phyloP scores from a whole-genome alignment of 2,888 invertebrate species.

The Corbicula japonica region DNA sequence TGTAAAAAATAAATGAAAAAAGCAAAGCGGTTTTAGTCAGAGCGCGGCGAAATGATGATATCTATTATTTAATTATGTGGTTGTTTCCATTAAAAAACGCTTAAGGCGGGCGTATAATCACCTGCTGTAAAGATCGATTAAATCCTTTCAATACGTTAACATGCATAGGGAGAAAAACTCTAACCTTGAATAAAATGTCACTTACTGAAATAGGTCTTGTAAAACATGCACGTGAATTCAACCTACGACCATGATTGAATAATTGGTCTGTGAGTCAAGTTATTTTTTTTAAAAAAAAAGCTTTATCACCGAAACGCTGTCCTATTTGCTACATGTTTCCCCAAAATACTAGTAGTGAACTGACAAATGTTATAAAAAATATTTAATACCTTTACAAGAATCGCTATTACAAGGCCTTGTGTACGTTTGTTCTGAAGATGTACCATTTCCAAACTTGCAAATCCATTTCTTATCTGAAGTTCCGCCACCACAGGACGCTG shows the following conservation, averaged over 20 bases:
- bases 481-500: constrained; percentile 5
- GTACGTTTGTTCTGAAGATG: neutral
- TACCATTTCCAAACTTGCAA: neutral
- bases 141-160: too few relatives aligned
- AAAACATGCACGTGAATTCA: too few relatives aligned
- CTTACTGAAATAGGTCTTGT: too few relatives aligned
- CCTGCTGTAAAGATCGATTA: too few relatives aligned
- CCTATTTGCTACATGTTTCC: neutral
- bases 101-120: too few relatives aligned
- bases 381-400: neutral
- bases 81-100: too few relatives aligned
- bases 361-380: neutral
- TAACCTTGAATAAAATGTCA: too few relatives aligned
- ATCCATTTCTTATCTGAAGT: neutral
- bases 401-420: neutral
- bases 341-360: neutral
- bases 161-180: too few relatives aligned
- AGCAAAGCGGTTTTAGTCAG: neutral
- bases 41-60: neutral
- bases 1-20: neutral
- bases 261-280: too few relatives aligned
- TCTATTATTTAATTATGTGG: too few relatives aligned
- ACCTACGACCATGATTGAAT: too few relatives aligned
- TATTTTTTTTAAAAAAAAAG: neutral
- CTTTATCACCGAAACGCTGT: neutral